These are phyloP conservation scores for Falco biarmicus DNA, from an alignment of 2,797 vertebrate genomes.

Conservation along the genomic window DNA sequence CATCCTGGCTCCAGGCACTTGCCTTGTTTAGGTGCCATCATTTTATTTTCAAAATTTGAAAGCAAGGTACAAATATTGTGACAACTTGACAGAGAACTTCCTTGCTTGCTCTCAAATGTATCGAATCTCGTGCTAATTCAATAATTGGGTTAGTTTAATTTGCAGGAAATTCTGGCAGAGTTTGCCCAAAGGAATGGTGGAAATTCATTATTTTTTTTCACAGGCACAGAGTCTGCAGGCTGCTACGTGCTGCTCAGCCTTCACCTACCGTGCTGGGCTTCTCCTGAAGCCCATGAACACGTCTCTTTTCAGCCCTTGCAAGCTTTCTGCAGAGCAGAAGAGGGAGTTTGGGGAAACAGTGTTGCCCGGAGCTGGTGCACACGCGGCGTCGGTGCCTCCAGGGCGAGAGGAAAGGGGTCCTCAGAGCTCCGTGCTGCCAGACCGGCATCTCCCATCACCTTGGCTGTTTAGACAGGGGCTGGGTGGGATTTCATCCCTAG, in stretches of 20 bases:
- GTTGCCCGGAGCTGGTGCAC: not conserved
- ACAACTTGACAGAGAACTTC: not conserved
- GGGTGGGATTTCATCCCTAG: not conserved
- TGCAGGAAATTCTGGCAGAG: not conserved
- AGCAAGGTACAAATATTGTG: not conserved
- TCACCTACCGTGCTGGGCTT: fast-evolving
- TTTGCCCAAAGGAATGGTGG: not conserved
- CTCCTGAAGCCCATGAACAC: not conserved
- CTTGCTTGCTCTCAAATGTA: not conserved
- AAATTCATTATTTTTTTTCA: not conserved
- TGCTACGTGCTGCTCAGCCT: not conserved
- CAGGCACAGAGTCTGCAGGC: not conserved
- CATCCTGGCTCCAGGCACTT: not conserved
- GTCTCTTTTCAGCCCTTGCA: not conserved
- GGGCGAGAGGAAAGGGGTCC: not conserved
- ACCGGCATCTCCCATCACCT: not conserved
- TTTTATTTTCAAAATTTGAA: not conserved
- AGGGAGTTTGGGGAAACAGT: fast-evolving
- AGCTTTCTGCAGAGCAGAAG: not conserved
- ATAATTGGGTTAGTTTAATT: not conserved
- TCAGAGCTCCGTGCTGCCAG: not conserved
- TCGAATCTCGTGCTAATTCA: not conserved
- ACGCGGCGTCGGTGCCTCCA: not conserved
- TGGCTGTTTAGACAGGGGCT: not conserved
- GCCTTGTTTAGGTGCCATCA: fast-evolving